These are phyloP conservation scores for Loris lydekkerianus DNA, from an alignment of 2,797 vertebrate species.

Conservation along the genomic window DNA sequence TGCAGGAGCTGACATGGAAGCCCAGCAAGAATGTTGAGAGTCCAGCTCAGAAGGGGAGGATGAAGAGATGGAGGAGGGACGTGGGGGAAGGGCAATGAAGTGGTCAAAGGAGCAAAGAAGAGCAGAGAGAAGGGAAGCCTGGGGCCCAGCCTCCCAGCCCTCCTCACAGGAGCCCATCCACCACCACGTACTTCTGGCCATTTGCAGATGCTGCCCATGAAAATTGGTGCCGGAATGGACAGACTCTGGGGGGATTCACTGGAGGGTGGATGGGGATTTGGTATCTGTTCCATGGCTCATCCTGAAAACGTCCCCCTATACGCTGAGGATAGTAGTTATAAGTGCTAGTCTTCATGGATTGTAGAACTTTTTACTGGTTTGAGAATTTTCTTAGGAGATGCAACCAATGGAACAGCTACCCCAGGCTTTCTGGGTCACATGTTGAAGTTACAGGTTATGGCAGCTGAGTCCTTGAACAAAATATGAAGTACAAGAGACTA, in stretches of 20 bases:
- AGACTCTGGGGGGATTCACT: conserved; percentile 85
- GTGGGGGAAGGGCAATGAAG: not conserved
- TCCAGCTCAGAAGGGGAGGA: not conserved
- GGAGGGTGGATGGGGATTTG: conserved; percentile 69
- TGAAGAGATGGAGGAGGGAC: not conserved
- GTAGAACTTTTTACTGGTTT: not conserved
- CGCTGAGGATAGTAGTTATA: not conserved
- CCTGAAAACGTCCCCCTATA: conserved; percentile 73
- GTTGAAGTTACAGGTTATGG: not conserved
- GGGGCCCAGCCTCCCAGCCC: conserved; percentile 69
- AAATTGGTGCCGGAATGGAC: conserved; percentile 67
- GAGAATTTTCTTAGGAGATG: conserved; percentile 57
- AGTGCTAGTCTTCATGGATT: conserved; percentile 44
- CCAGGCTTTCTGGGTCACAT: not conserved
- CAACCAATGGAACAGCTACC: not conserved
- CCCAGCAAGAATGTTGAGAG: not conserved
- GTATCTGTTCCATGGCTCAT: conserved; percentile 83
- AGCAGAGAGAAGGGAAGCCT: conserved; percentile 1
- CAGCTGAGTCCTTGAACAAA: not conserved
- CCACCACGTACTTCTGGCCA: conserved; percentile 67
- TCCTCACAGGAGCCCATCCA: conserved; percentile 60
- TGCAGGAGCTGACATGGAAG: not conserved
- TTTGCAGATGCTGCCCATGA: conserved; percentile 77
- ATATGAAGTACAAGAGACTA: not conserved
- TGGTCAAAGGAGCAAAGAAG: conserved; percentile 44